Conservation (phyloP, 2,888 invertebrate species). For the Ellobium chinense region DNA sequence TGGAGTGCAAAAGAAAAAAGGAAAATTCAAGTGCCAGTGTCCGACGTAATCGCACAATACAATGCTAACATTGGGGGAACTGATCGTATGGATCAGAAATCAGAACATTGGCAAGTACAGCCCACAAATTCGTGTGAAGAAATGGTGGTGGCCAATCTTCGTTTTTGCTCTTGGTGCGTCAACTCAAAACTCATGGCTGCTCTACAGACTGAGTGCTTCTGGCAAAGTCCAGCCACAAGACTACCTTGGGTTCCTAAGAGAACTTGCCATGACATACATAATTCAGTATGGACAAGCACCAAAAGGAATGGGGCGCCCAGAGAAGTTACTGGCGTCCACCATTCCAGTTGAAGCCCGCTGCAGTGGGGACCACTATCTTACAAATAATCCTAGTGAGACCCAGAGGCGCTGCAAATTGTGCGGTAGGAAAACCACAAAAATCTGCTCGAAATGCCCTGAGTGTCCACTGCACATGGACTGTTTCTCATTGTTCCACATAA, state of each 20-base stretch:
- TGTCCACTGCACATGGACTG: not conserved
- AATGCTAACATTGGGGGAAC: not conserved
- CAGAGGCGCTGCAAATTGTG: not conserved
- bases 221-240: not conserved
- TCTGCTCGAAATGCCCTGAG: not conserved
- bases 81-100: not conserved
- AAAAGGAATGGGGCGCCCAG: not conserved
- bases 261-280: not conserved
- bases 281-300: not conserved
- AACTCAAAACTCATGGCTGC: not conserved
- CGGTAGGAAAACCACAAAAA: not conserved
- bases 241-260: not conserved
- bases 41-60: not conserved
- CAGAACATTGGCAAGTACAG: not conserved
- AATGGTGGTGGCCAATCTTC: not conserved
- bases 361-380: not conserved
- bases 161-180: not conserved
- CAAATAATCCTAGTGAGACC: not conserved
- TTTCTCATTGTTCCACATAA: not conserved
- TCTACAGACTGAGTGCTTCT: not conserved
- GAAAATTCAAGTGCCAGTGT: not conserved
- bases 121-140: not conserved
- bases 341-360: not conserved
- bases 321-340: not conserved
- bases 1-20: too few relatives aligned